phyloP scores from a whole-genome alignment of 64 coral and sea anemone genomes.

The Stylophora pistillata region DNA sequence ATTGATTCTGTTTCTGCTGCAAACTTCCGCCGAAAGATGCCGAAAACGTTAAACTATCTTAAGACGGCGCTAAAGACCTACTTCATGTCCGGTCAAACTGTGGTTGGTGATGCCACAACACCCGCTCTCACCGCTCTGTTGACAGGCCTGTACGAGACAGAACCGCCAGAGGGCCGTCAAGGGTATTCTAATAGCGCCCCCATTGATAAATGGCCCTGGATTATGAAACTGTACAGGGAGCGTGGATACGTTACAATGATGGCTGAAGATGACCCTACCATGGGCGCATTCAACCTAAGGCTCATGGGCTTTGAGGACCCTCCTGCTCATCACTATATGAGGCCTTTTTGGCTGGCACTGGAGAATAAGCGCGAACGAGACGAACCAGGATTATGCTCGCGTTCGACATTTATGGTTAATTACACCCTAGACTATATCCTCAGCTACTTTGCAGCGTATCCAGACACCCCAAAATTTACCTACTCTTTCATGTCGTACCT shows the following conservation, averaged over 20 bases:
- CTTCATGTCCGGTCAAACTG: conserved; percentile 77
- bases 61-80: conserved; percentile 60
- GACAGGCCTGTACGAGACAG: conserved; percentile 58
- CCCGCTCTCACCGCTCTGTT: conserved; percentile 76
- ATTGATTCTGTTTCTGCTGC: conserved; percentile 82
- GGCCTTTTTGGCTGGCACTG: conserved; percentile 85
- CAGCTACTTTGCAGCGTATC: conserved; percentile 74
- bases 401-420: conserved; percentile 74
- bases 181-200: conserved; percentile 36
- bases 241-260: conserved; percentile 72
- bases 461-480: conserved; percentile 67
- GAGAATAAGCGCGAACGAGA: conserved; percentile 53
- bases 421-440: conserved; percentile 80
- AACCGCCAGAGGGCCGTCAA: conserved; percentile 71
- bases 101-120: conserved; percentile 84
- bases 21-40: conserved; percentile 71
- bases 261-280: conserved; percentile 76
- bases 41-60: conserved; percentile 59
- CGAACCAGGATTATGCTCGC: conserved; percentile 72
- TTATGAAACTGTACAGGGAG: conserved; percentile 62
- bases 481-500: conserved; percentile 74
- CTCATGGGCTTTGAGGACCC: conserved; percentile 54
- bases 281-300: conserved; percentile 78
- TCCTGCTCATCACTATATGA: conserved; percentile 67
- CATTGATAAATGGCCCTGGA: conserved; percentile 85